Evolutionary conservation across 2,888 invertebrate genomes (phyloP).

Genomic region (Rhorus exstirpatorius): DNA sequence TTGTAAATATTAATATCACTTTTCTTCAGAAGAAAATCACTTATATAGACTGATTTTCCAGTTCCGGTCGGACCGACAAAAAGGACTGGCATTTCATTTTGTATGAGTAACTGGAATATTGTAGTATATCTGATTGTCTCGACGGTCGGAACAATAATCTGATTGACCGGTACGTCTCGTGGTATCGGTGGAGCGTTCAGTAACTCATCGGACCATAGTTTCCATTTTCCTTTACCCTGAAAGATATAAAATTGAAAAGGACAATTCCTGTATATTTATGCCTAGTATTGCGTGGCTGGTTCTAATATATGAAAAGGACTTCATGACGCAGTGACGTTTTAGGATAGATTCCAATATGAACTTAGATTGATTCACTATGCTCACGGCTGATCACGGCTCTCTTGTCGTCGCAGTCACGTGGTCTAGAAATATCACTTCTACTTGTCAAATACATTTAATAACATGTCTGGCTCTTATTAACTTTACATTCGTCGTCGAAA

Average conservation of each 20-base stretch:
- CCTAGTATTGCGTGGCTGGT: too few relatives aligned
- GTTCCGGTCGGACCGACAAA: conserved; percentile 98
- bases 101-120: conserved; percentile 92
- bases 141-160: conserved; percentile 97
- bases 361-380: too few relatives aligned
- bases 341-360: too few relatives aligned
- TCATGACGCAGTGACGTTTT: too few relatives aligned
- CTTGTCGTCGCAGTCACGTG: too few relatives aligned
- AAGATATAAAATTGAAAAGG: background rate
- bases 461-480: too few relatives aligned
- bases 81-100: conserved; percentile 93
- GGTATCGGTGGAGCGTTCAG: conserved; percentile 92
- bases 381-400: too few relatives aligned
- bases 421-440: too few relatives aligned
- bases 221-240: conserved; percentile 96
- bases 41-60: conserved; percentile 96
- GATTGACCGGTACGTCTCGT: conserved; percentile 96
- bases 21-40: conserved; percentile 93
- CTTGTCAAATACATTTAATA: too few relatives aligned
- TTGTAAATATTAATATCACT: conserved; percentile 93
- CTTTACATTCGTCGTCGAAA: too few relatives aligned
- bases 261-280: too few relatives aligned
- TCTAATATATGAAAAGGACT: too few relatives aligned
- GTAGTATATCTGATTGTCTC: conserved; percentile 95
- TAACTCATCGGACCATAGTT: conserved; percentile 95